Conservation (phyloP, 1,140 invertebrate species). For the Hylaeus volcanicus region DNA sequence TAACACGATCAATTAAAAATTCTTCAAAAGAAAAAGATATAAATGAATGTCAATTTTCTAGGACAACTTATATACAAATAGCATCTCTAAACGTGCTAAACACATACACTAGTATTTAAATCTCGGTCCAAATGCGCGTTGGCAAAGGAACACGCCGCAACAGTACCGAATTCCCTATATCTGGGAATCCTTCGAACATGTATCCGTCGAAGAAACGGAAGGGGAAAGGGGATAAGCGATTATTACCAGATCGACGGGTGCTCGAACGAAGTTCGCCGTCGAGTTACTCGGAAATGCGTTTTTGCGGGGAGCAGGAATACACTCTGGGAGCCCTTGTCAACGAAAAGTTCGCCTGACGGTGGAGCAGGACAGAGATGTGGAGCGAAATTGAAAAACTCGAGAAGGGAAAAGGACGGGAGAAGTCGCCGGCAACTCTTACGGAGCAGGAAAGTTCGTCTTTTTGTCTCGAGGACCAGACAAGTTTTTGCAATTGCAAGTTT, state of each 20-base stretch:
- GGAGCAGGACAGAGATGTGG: background rate
- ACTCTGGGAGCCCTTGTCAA: conserved; percentile 22
- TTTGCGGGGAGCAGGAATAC: conserved; percentile 36
- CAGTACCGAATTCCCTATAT: too few relatives aligned
- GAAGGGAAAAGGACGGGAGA: conserved; percentile 47
- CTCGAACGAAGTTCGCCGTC: conserved; percentile 34
- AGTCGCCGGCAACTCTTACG: conserved; percentile 64
- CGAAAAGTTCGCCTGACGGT: conserved; percentile 34
- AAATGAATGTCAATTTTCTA: too few relatives aligned
- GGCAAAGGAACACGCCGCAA: too few relatives aligned
- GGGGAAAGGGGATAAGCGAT: conserved; percentile 17
- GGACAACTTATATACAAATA: too few relatives aligned
- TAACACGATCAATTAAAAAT: too few relatives aligned
- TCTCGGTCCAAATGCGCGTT: too few relatives aligned
- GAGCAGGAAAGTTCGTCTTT: conserved; percentile 58
- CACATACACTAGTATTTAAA: too few relatives aligned
- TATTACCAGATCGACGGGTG: conserved; percentile 29
- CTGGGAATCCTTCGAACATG: too few relatives aligned
- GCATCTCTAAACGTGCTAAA: too few relatives aligned
- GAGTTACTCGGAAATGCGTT: conserved; percentile 49
- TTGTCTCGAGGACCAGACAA: conserved; percentile 57
- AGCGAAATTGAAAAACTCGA: conserved; percentile 42
- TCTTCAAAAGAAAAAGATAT: too few relatives aligned
- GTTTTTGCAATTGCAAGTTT: conserved; percentile 64
- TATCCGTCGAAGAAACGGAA: background rate